A percentile compares a stretch with the other conserved stretches of the same genome.
Evolutionary conservation across 2,113 vertebrate species (phyloP).

Genomic region (Anolis carolinensis): DNA sequence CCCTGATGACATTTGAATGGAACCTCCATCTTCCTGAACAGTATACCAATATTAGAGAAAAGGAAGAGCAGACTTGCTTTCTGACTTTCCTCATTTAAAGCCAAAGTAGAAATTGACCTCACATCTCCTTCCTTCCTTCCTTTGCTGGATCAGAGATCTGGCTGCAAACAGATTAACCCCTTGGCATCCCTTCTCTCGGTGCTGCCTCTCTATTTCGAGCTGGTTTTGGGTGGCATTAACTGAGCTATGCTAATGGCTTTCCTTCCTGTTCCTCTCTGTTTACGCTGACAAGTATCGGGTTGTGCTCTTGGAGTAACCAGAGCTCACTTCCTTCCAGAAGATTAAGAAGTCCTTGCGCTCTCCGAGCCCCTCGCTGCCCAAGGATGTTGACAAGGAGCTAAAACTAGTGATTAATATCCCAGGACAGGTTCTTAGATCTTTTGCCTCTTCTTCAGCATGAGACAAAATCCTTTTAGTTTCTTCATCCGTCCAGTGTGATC

Average conservation of each 20-base stretch:
- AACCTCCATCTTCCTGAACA: background rate
- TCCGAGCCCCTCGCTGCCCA: conserved; percentile 16
- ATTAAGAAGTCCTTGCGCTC: conserved; percentile 70
- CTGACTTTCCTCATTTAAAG: background rate
- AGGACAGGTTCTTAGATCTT: conserved; percentile 3
- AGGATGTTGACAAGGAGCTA: background rate
- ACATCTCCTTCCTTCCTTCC: background rate
- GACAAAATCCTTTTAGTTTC: background rate
- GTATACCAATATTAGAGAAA: background rate
- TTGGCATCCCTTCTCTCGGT: background rate
- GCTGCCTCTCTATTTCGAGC: background rate
- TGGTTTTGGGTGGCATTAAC: conserved; percentile 59
- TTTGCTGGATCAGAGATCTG: conserved; percentile 18
- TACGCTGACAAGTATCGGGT: conserved; percentile 67
- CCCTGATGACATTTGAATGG: background rate
- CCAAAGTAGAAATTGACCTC: conserved; percentile 8
- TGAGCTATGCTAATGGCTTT: conserved; percentile 69
- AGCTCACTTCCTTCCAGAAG: conserved; percentile 77
- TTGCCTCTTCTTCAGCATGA: background rate
- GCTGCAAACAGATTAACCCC: conserved; percentile 30
- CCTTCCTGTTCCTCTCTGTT: conserved; percentile 71
- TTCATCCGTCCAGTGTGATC: background rate
- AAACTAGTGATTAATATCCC: conserved; percentile 17
- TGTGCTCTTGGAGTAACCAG: conserved; percentile 60
- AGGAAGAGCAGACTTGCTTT: background rate